phyloP scores from a whole-genome alignment of 23 tunicate species.

The Halocynthia roretzi region DNA sequence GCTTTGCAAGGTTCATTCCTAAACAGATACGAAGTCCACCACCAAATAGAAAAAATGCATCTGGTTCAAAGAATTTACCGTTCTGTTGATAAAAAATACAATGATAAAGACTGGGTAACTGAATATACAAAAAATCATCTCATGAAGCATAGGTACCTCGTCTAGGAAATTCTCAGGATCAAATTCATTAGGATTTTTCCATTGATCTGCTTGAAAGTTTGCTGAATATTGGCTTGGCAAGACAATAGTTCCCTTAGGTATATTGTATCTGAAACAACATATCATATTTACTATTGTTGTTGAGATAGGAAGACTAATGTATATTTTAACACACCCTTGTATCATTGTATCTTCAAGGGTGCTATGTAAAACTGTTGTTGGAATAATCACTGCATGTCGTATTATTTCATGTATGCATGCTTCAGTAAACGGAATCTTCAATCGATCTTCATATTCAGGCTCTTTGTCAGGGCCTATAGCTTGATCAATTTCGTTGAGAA shows the following conservation, averaged over 20 bases:
- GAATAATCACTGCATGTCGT: background rate
- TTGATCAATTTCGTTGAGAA: slow-evolving; percentile 5
- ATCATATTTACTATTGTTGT: too few species aligned
- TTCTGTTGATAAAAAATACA: background rate
- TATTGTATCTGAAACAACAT: background rate
- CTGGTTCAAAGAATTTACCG: background rate
- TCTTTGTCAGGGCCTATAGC: background rate
- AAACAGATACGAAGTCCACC: slow-evolving; percentile 8
- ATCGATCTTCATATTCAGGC: background rate
- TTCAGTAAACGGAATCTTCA: background rate
- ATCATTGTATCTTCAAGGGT: background rate
- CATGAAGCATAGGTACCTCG: background rate
- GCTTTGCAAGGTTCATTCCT: background rate
- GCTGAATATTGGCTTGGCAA: background rate
- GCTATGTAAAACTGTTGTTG: background rate
- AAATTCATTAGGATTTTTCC: background rate
- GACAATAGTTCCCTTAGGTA: background rate
- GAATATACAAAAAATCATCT: too few species aligned
- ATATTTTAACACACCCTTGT: background rate
- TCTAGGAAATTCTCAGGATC: slow-evolving; percentile 4
- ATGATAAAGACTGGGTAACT: too few species aligned
- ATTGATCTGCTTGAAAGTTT: background rate
- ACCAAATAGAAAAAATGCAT: slow-evolving; percentile 6
- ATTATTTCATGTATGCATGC: background rate
- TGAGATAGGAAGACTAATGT: too few species aligned